Conservation (phyloP, 2,888 invertebrate species). For the Bimastos eiseni region DNA sequence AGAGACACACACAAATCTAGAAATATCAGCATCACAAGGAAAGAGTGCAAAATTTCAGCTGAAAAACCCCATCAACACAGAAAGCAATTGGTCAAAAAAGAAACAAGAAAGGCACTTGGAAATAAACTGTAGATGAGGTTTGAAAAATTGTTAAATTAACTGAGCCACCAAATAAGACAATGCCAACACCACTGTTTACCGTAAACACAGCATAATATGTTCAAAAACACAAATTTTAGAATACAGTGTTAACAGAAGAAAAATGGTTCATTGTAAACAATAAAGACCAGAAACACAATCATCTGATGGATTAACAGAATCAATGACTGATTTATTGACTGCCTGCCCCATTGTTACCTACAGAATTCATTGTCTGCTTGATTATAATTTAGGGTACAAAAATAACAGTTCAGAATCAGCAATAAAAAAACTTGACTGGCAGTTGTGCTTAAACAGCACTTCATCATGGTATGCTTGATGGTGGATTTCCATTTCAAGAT, state of each 20-base stretch:
- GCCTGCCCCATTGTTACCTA: neutral
- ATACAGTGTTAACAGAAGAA: neutral
- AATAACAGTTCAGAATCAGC: neutral
- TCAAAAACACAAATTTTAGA: neutral
- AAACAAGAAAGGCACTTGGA: neutral
- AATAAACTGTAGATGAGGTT: constrained; percentile 13
- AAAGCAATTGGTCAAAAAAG: neutral
- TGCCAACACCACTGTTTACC: constrained; percentile 23
- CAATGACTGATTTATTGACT: neutral
- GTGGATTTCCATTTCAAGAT: neutral
- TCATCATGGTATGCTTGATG: neutral
- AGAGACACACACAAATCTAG: neutral
- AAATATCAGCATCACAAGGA: neutral
- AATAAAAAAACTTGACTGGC: neutral
- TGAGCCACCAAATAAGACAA: neutral
- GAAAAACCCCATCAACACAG: neutral
- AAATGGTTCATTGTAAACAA: neutral
- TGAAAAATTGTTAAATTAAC: neutral
- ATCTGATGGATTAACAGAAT: neutral
- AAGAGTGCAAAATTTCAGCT: neutral
- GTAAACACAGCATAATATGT: neutral
- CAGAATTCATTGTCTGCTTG: neutral
- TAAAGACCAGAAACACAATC: neutral
- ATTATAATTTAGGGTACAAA: neutral
- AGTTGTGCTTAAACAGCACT: too few species aligned